Evolutionary conservation across 2,113 vertebrate genomes (phyloP).

Genomic region (Paradoxurus hermaphroditus): DNA sequence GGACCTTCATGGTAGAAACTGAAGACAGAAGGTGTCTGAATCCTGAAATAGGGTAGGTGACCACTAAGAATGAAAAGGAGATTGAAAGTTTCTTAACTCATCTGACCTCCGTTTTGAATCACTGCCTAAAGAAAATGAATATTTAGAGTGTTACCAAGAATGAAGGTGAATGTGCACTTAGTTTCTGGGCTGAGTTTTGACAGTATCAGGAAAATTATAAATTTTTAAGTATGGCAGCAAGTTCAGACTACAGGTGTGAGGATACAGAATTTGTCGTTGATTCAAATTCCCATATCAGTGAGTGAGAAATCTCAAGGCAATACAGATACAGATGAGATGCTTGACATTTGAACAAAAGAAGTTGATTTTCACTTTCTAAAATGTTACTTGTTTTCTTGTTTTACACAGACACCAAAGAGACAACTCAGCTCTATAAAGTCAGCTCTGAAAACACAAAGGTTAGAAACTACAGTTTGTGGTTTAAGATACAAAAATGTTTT

Average conservation of each 20-base stretch:
- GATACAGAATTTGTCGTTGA: slow-evolving; percentile 22
- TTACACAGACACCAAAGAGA: not conserved
- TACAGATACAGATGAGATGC: slow-evolving; percentile 28
- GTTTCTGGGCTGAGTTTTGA: slow-evolving; percentile 6
- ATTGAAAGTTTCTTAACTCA: not conserved
- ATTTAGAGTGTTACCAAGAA: not conserved
- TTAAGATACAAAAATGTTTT: not conserved
- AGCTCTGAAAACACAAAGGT: slow-evolving; percentile 25
- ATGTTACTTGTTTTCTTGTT: slow-evolving; percentile 45
- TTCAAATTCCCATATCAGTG: not conserved
- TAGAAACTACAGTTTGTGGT: not conserved
- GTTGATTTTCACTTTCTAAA: slow-evolving; percentile 47
- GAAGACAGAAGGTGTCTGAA: not conserved
- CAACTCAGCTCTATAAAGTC: not conserved
- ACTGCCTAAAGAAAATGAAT: slow-evolving; percentile 18
- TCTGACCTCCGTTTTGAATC: slow-evolving; percentile 24
- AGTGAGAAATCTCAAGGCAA: slow-evolving; percentile 12
- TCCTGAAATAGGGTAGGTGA: not conserved
- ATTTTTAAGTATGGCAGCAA: slow-evolving; percentile 16
- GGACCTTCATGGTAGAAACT: not conserved
- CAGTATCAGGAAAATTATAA: not conserved
- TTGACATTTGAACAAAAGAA: slow-evolving; percentile 17
- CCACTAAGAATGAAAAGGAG: not conserved
- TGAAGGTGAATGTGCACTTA: not conserved
- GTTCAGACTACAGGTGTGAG: slow-evolving; percentile 48